Evolutionary conservation across 2,888 invertebrate genomes (phyloP), one percentile per base, ranked within the genome.

Genomic region (Malacosoma neustria): DNA sequence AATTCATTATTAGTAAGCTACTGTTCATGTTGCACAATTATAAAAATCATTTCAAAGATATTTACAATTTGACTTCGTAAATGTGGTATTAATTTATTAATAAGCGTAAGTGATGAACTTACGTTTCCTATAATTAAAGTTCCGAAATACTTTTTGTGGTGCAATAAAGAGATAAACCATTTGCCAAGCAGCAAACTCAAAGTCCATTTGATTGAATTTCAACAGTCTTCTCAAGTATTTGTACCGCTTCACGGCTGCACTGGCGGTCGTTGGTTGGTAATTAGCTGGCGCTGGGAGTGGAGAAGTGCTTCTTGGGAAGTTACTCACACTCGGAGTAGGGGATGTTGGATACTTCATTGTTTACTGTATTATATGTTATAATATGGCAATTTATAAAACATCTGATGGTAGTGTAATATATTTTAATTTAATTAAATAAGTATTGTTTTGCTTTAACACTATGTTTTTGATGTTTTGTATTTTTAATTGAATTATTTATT

Each of bases 171-270:
- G 86, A 72, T 98, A 98, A 0, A 98, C 76, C 96, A 99, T 98
- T 88, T 99, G 99, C 99, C 99, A 99, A n/a, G 94, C 87, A 0
- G 99, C 99, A 86, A 97, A 99, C 72, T 99, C 98, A 84, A 99
- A 99, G 81, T 99, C 99, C 99, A 99, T 99, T 84, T 99, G 98
- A 61, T 95, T 91, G 66, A 97, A 97, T 74, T 95, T 94, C 41
- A 96, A 87, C 41, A 97, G 79, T 61, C 96, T 89, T 49, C 94
- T 86, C 36, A 97, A 81, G 75, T 96, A 96, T 84, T 94, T 93
- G 77, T 94, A 94, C 44, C 94, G 89, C 80, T 97, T 97, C 32
- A 94, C 92, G 31, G 96, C 92, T 2, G 96, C 97, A 40, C 94
- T 92, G 36, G 80, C 75, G 57, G 93, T 91, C 51, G 92, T 90